Conservation (phyloP, 2,113 vertebrate genomes). For the Phaethornis superciliosus region DNA sequence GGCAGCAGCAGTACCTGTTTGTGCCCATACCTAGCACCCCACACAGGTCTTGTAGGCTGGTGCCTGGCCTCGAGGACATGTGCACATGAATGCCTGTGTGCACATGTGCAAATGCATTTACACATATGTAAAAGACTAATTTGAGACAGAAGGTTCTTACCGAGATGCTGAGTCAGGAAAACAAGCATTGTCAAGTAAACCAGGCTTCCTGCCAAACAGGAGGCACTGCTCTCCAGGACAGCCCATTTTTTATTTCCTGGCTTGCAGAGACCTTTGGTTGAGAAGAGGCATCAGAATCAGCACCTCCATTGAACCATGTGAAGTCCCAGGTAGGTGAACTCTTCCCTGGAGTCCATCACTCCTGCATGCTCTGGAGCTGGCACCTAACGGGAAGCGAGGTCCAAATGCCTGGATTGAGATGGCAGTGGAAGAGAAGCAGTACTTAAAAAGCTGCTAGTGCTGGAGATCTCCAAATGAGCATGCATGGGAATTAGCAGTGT, state of each 20-base stretch:
- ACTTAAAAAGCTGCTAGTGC: background rate
- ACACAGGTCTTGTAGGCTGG: background rate
- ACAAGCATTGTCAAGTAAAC: background rate
- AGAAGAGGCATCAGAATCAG: background rate
- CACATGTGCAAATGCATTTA: fast-evolving
- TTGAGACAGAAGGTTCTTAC: background rate
- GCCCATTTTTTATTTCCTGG: background rate
- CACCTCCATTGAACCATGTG: background rate
- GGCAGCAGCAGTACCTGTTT: background rate
- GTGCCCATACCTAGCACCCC: background rate
- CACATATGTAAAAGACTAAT: background rate
- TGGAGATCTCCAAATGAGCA: fast-evolving
- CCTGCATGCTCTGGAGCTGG: background rate
- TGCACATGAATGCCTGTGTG: fast-evolving
- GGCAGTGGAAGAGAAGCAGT: background rate
- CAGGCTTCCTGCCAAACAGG: fast-evolving
- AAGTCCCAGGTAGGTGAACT: fast-evolving
- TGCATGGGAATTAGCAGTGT: background rate
- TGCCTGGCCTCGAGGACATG: background rate
- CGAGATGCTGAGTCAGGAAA: background rate
- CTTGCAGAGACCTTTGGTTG: background rate
- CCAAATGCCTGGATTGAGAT: background rate
- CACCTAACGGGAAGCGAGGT: background rate
- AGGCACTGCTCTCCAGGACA: background rate
- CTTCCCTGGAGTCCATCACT: fast-evolving